Base-by-base conservation (phyloP, 2,888 invertebrate genomes). In the Charanyca ferruginea region DNA sequence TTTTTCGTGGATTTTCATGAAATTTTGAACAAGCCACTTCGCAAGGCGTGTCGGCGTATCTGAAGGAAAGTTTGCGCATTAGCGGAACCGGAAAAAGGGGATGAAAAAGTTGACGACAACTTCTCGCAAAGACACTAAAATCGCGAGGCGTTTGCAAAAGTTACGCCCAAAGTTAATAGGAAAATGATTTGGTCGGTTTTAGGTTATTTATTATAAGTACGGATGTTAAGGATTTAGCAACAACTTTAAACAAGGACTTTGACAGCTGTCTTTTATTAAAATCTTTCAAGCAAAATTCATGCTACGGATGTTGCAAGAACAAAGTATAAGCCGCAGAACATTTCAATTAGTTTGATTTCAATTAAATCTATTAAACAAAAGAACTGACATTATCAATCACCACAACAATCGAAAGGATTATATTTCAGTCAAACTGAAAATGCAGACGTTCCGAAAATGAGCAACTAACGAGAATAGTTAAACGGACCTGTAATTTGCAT, bases 381-480 rank as follows among this genome's bases (percentile, higher is more conserved):
- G 13, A 49, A 69, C 45, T 45, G 53, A 32, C 9, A 23, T 42
- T 65, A 79, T 72, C 61, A 77, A 80, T 83, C 72, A 77, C 62
- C 28, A 57, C 66, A 53, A 67, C 72, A 75, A 81, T 81, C 72
- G 75, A 86, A 87, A 83, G 84, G 84, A 81, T 84, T 85, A 79
- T 80, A 83, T 87, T 86, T 87, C 78, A 83, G 90, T 85, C 79
- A 83, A 85, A 86, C 85, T 85, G 86, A 89, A 91, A 93, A 93
- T 88, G 89, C 91, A 91, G 92, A 93, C 91, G 89, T 93, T 90
- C 87, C 87, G 93, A 93, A 95, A 95, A 95, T 94, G 94, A 94
- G 94, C 94, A 94, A 94, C 94, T 95, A 95, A 95, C 94, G 94
- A 94, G 95, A 91, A 94, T 94, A 94, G 95, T 94, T 94, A 93